Conservation (phyloP, 2,888 invertebrate genomes). For the Oasisia sp. region DNA sequence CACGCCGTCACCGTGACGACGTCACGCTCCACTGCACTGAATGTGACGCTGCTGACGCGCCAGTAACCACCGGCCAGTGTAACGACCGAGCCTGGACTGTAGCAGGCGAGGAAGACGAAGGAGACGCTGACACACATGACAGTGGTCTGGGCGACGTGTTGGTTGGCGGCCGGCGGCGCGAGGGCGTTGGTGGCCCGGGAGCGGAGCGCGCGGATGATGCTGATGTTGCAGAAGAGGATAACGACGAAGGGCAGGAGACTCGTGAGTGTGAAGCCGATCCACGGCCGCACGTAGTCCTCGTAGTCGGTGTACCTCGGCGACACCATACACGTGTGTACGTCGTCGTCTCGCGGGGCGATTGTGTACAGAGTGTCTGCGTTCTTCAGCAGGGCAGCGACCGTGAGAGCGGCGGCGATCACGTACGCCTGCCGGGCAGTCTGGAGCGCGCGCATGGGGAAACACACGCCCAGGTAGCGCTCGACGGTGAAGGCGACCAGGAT, state of each 20-base stretch:
- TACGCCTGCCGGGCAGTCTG: not conserved
- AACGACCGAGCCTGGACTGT: conserved; percentile 43
- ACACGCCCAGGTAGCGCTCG: conserved; percentile 57
- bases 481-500: conserved; percentile 56
- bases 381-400: not conserved
- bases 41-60: conserved; percentile 14
- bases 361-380: not conserved
- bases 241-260: conserved; percentile 37
- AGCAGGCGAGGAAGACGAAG: conserved; percentile 41
- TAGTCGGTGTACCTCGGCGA: conserved; percentile 29
- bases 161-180: conserved; percentile 3
- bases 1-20: conserved; percentile 42
- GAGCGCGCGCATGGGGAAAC: conserved; percentile 52
- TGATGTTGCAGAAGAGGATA: conserved; percentile 40
- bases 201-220: conserved; percentile 40
- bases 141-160: conserved; percentile 40
- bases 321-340: not conserved
- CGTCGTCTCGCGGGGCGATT: not conserved
- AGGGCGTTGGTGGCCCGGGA: not conserved
- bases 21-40: conserved; percentile 36
- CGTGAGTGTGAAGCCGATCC: conserved; percentile 42
- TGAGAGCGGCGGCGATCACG: not conserved
- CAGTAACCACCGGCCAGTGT: conserved; percentile 43
- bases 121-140: conserved; percentile 44
- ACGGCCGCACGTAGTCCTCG: conserved; percentile 41